A percentile compares a stretch with the other conserved stretches of the same genome.
These are phyloP conservation scores for Vanessa atalanta DNA, from an alignment of 1,140 invertebrate genomes.

Conservation along the genomic window DNA sequence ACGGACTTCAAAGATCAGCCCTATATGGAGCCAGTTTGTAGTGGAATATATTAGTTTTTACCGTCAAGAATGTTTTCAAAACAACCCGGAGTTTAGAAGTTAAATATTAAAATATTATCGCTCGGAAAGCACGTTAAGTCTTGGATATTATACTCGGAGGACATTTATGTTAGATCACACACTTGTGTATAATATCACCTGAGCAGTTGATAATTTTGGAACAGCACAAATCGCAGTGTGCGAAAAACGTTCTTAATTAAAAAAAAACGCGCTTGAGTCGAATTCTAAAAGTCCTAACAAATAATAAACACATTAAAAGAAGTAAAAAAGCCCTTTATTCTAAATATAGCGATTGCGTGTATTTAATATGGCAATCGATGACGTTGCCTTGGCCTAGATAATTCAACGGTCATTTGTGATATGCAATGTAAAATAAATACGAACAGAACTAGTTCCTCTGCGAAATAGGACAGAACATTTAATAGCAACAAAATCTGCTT, in stretches of 20 bases:
- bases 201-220: too few relatives aligned
- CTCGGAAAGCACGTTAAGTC: too few relatives aligned
- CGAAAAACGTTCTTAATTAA: neutral
- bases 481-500: neutral
- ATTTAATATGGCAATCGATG: slow-evolving; percentile 56
- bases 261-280: neutral
- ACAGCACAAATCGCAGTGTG: neutral
- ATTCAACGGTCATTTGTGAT: slow-evolving; percentile 37
- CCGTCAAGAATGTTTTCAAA: too few relatives aligned
- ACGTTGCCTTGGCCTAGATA: slow-evolving; percentile 61
- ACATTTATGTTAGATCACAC: too few relatives aligned
- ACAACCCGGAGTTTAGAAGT: too few relatives aligned
- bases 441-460: slow-evolving; percentile 29
- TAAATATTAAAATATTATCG: too few relatives aligned
- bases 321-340: slow-evolving; percentile 30
- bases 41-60: too few relatives aligned
- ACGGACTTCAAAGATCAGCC: too few relatives aligned
- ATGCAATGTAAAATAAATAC: slow-evolving; percentile 40
- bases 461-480: slow-evolving; percentile 12
- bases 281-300: neutral
- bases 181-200: too few relatives aligned
- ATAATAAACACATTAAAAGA: slow-evolving; percentile 20
- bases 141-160: too few relatives aligned
- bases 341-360: slow-evolving; percentile 64
- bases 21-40: too few relatives aligned